These are phyloP conservation scores for Pangasius larnaudii DNA, from an alignment of 2,797 vertebrate species.

Conservation along the genomic window DNA sequence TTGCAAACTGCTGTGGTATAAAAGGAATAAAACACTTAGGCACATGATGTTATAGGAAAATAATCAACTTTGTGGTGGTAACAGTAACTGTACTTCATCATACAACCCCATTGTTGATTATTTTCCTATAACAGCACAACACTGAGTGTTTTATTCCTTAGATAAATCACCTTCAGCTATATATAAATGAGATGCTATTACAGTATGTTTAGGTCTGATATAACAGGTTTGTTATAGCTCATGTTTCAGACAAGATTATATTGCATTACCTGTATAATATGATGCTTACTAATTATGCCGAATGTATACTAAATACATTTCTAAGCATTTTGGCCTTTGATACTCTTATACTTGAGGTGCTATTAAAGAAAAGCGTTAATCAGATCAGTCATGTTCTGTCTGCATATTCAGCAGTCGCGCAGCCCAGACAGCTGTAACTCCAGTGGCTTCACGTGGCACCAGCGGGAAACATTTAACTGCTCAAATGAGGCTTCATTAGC, in stretches of 20 bases:
- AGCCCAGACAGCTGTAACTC: constrained; percentile 12
- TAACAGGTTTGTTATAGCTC: neutral
- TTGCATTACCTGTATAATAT: neutral
- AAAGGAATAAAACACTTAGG: neutral
- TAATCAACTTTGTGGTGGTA: neutral
- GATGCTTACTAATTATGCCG: neutral
- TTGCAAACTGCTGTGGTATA: neutral
- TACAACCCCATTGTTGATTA: neutral
- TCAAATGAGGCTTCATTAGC: constrained; percentile 67
- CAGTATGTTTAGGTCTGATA: neutral
- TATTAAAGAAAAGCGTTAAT: neutral
- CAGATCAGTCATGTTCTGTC: neutral
- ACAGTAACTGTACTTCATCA: neutral
- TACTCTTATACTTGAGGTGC: neutral
- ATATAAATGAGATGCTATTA: neutral
- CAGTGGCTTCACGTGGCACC: constrained; percentile 26
- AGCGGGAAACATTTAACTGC: constrained; percentile 61
- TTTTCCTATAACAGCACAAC: neutral
- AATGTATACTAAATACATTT: neutral
- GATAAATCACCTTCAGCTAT: neutral
- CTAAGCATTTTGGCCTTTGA: neutral
- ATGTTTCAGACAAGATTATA: neutral
- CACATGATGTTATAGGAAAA: neutral
- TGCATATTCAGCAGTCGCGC: neutral
- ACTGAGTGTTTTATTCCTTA: neutral